phyloP scores from a whole-genome alignment of 2,888 invertebrate species.

The Trichopoda pennipes region DNA sequence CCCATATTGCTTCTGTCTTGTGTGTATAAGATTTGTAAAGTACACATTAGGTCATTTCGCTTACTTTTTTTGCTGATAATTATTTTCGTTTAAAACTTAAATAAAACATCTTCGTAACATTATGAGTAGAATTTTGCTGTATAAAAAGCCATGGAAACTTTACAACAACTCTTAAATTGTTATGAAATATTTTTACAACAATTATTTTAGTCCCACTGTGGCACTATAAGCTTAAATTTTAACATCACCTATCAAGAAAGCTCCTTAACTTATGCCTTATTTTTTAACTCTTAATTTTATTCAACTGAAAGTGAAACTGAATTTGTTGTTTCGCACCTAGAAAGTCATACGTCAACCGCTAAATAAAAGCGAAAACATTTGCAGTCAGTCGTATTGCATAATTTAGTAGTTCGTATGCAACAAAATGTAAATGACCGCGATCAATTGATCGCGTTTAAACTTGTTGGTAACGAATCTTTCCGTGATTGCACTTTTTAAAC shows the following conservation, averaged over 20 bases:
- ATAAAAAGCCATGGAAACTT: too few species aligned
- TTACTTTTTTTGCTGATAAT: too few species aligned
- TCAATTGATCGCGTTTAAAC: slow-evolving; percentile 41
- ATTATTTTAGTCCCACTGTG: background rate
- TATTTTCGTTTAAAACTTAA: too few species aligned
- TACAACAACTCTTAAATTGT: too few species aligned
- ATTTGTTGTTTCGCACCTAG: background rate
- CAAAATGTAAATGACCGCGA: slow-evolving; percentile 71
- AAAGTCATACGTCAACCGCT: background rate
- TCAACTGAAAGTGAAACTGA: slow-evolving; percentile 75
- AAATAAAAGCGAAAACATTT: too few species aligned
- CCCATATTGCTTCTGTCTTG: too few species aligned
- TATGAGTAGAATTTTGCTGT: too few species aligned
- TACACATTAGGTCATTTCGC: too few species aligned
- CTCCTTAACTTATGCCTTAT: slow-evolving; percentile 70
- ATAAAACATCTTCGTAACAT: too few species aligned
- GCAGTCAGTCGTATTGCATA: slow-evolving; percentile 72
- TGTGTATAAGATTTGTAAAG: too few species aligned
- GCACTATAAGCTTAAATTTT: background rate
- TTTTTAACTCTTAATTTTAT: background rate
- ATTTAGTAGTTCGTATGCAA: slow-evolving; percentile 70
- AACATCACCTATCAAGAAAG: background rate
- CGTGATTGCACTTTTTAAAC: slow-evolving; percentile 72
- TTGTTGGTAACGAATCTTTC: slow-evolving; percentile 45
- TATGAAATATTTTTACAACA: background rate